Percentiles rank a stretch among this genome's conserved stretches.
Evolutionary conservation across 2,888 invertebrate species (phyloP).

Genomic region (Sepioteuthis lessoniana): DNA sequence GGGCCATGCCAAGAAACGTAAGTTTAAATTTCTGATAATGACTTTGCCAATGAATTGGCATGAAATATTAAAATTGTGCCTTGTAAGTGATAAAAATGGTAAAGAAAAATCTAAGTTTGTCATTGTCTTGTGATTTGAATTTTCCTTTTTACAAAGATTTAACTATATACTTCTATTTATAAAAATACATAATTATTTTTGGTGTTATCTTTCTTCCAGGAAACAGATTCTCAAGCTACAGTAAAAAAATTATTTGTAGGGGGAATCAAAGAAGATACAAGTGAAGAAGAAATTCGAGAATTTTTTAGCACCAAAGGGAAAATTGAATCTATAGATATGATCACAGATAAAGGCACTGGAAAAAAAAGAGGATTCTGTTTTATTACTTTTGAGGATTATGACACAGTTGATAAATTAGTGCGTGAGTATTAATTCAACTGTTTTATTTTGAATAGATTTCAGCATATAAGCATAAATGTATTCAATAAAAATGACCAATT

Average conservation of each 20-base stretch:
- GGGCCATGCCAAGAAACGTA: slow-evolving; percentile 90
- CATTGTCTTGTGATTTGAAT: no score
- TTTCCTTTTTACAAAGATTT: no score
- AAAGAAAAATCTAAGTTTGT: no score
- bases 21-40: slow-evolving; percentile 52
- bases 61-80: no score
- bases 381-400: slow-evolving; percentile 96
- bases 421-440: slow-evolving; percentile 80
- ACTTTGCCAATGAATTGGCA: no score
- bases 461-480: no score
- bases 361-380: slow-evolving; percentile 96
- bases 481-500: no score
- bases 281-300: slow-evolving; percentile 85
- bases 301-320: slow-evolving; percentile 81
- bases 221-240: slow-evolving; percentile 86
- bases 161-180: no score
- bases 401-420: slow-evolving; percentile 95
- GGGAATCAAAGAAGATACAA: slow-evolving; percentile 91
- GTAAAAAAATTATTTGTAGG: slow-evolving; percentile 96
- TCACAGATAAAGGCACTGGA: slow-evolving; percentile 93
- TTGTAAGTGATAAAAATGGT: no score
- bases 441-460: no score
- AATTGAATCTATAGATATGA: slow-evolving; percentile 87
- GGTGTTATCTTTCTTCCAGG: slow-evolving; percentile 57
- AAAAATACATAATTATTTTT: no score